Evolutionary conservation across 2,113 vertebrate species (phyloP).

Genomic region (Dipodomys merriami): DNA sequence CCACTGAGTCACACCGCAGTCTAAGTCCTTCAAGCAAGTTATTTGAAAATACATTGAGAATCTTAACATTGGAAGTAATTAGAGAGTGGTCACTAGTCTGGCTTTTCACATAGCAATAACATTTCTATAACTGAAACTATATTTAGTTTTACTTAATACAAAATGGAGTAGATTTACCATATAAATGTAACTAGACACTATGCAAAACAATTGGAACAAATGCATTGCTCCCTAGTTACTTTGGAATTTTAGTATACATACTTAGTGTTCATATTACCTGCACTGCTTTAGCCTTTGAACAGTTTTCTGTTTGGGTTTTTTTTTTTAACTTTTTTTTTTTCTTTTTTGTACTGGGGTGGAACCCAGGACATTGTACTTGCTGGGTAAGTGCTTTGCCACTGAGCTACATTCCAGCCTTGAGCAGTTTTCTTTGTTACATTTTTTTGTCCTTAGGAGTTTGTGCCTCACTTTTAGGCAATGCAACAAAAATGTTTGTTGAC

Average conservation of each 20-base stretch:
- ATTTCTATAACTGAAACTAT: slow-evolving; percentile 16
- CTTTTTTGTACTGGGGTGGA: no score
- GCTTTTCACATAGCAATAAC: background rate
- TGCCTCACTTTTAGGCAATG: background rate
- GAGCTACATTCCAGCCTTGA: no score
- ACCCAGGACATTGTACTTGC: no score
- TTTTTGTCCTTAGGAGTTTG: slow-evolving; percentile 6
- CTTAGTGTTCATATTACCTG: background rate
- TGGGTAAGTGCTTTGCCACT: no score
- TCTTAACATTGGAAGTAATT: background rate
- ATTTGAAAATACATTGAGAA: background rate
- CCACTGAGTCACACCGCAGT: background rate
- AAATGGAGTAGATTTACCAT: slow-evolving; percentile 21
- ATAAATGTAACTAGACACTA: slow-evolving; percentile 3
- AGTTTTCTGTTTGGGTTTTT: background rate
- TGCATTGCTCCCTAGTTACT: background rate
- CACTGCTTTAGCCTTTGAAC: background rate
- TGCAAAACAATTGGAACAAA: slow-evolving; percentile 13
- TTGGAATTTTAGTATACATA: background rate
- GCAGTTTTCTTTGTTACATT: background rate
- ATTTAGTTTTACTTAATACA: slow-evolving; percentile 37
- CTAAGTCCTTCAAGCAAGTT: background rate
- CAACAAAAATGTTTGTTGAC: slow-evolving; percentile 4
- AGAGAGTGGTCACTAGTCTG: background rate
- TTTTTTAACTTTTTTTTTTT: no score